phyloP scores from a whole-genome alignment of 1,140 invertebrate genomes.

The Ceratina australensis region DNA sequence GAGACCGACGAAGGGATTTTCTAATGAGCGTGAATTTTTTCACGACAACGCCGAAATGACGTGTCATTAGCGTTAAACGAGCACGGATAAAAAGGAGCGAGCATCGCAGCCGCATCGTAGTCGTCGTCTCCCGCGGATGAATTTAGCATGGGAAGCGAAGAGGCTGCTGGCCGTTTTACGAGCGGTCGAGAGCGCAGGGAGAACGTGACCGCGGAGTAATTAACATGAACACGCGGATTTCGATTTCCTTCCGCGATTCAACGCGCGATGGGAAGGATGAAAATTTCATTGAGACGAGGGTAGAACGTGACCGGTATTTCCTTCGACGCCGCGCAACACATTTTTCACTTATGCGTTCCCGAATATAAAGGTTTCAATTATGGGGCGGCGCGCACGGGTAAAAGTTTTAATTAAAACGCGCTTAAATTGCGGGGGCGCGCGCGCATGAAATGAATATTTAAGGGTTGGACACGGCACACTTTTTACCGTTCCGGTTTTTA shows the following conservation, averaged over 20 bases:
- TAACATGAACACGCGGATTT: constrained; percentile 17
- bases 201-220: constrained; percentile 3
- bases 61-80: constrained; percentile 40
- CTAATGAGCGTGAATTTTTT: constrained; percentile 35
- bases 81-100: constrained; percentile 1
- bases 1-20: neutral
- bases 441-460: constrained; percentile 18
- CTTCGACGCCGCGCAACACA: neutral
- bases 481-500: neutral
- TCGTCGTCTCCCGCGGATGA: neutral
- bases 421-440: constrained; percentile 3
- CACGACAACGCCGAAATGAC: constrained; percentile 25
- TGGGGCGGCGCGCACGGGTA: neutral
- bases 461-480: neutral
- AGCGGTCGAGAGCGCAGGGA: neutral
- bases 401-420: constrained; percentile 37
- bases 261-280: neutral
- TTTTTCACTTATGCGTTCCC: neutral
- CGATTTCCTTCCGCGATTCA: neutral
- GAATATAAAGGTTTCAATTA: constrained; percentile 32
- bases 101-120: too few relatives aligned
- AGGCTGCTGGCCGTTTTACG: neutral
- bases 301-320: neutral
- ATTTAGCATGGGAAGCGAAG: constrained; percentile 5
- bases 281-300: neutral